Evolutionary conservation across 1,140 invertebrate genomes (phyloP).

Genomic region (Ephestia elutella): DNA sequence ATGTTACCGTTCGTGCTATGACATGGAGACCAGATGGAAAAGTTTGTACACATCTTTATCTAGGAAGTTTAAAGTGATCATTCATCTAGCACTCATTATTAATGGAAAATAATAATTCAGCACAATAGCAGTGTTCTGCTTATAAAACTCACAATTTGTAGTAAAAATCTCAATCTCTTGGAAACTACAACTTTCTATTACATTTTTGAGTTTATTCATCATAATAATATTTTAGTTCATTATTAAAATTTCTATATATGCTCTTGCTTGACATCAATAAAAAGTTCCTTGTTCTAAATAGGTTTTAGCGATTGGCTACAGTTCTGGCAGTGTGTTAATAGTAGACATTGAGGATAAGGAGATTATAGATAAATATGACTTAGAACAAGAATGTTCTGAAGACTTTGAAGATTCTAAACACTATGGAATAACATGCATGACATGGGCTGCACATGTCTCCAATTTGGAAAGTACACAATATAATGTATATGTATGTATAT

Average conservation of each 20-base stretch:
- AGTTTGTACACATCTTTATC: constrained; percentile 62
- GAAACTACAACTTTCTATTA: too few species aligned
- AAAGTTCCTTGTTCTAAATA: constrained; percentile 18
- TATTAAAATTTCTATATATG: too few species aligned
- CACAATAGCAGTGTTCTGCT: too few species aligned
- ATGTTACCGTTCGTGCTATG: constrained; percentile 79
- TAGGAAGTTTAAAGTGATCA: too few species aligned
- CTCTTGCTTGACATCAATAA: too few species aligned
- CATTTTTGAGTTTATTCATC: too few species aligned
- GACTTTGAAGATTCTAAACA: constrained; percentile 45
- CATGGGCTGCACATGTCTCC: constrained; percentile 74
- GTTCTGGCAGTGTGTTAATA: constrained; percentile 80
- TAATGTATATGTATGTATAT: constrained; percentile 62
- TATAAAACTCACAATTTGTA: too few species aligned
- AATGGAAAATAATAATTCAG: too few species aligned
- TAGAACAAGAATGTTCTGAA: constrained; percentile 62
- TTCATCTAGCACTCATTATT: too few species aligned
- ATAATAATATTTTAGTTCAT: too few species aligned
- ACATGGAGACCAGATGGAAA: constrained; percentile 97
- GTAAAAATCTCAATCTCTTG: too few species aligned
- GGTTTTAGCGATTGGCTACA: constrained; percentile 78
- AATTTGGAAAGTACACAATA: constrained; percentile 58
- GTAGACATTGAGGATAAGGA: constrained; percentile 93
- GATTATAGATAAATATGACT: constrained; percentile 81
- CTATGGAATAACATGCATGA: constrained; percentile 74